Evolutionary conservation across 92 coral and sea anemone genomes (phyloP).

Genomic region (Epizoanthus scotinus): DNA sequence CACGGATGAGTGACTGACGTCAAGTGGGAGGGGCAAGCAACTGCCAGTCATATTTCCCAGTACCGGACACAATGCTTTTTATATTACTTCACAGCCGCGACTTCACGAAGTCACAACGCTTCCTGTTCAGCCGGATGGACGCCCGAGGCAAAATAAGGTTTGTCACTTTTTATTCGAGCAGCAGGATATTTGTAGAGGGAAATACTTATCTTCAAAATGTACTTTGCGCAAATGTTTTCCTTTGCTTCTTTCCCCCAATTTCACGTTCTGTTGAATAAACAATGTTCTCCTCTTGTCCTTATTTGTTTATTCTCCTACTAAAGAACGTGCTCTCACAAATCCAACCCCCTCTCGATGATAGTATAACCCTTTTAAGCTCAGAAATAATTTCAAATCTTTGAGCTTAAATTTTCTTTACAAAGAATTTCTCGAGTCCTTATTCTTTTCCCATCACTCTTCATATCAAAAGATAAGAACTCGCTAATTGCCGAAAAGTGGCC

Average conservation of each 20-base stretch:
- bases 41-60: constrained; percentile 1
- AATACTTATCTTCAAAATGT: constrained; percentile 29
- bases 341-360: not conserved
- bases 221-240: constrained; percentile 3
- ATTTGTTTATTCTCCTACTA: not conserved
- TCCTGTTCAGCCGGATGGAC: constrained; percentile 40
- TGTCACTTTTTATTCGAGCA: not conserved
- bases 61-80: not conserved
- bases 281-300: not conserved
- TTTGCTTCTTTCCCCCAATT: not conserved
- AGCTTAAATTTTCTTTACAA: not conserved
- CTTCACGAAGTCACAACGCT: constrained; percentile 22
- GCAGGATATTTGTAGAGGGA: constrained; percentile 42
- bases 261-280: not conserved
- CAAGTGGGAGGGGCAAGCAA: not conserved
- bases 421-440: not conserved
- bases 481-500: constrained; percentile 25
- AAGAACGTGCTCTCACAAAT: not conserved
- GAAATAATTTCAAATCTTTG: not conserved
- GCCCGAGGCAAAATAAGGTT: constrained; percentile 18
- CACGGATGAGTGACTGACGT: constrained; percentile 21
- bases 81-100: not conserved
- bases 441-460: constrained; percentile 38
- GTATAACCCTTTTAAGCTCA: not conserved
- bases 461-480: constrained; percentile 36